phyloP scores from a whole-genome alignment of 2,888 invertebrate species.

The Sturmia bella region DNA sequence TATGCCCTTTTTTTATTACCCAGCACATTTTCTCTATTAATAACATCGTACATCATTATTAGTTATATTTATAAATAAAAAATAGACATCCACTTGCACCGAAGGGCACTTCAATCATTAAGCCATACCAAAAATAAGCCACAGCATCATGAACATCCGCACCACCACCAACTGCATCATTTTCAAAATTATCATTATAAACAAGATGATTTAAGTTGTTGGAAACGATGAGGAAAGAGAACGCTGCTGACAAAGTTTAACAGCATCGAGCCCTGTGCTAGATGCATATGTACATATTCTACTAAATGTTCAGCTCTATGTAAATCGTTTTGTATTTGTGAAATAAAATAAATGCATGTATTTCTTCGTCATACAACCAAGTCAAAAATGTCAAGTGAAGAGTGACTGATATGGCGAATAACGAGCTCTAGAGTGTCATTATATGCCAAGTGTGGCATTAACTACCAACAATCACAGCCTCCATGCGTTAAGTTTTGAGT shows the following conservation, averaged over 20 bases:
- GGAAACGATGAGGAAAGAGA: slow-evolving; percentile 13
- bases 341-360: slow-evolving; percentile 44
- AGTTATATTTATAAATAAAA: slow-evolving; percentile 50
- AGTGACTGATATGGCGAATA: slow-evolving; percentile 80
- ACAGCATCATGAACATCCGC: slow-evolving; percentile 34
- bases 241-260: slow-evolving; percentile 36
- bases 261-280: slow-evolving; percentile 38
- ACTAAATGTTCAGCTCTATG: slow-evolving; percentile 13
- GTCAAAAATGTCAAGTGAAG: slow-evolving; percentile 80
- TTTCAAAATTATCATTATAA: slow-evolving; percentile 44
- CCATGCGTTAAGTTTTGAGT: slow-evolving; percentile 45
- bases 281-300: too few relatives aligned
- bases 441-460: slow-evolving; percentile 72
- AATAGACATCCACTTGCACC: slow-evolving; percentile 6
- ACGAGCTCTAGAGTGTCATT: slow-evolving; percentile 75
- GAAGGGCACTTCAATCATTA: slow-evolving; percentile 68
- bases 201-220: slow-evolving; percentile 42
- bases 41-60: slow-evolving; percentile 43
- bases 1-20: not conserved
- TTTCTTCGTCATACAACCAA: slow-evolving; percentile 61
- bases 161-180: slow-evolving; percentile 15
- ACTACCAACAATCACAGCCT: slow-evolving; percentile 67
- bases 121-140: slow-evolving; percentile 65
- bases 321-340: slow-evolving; percentile 20
- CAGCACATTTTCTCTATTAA: slow-evolving; percentile 3